phyloP scores from a whole-genome alignment of 2,113 vertebrate genomes.

The Catagonus wagneri region DNA sequence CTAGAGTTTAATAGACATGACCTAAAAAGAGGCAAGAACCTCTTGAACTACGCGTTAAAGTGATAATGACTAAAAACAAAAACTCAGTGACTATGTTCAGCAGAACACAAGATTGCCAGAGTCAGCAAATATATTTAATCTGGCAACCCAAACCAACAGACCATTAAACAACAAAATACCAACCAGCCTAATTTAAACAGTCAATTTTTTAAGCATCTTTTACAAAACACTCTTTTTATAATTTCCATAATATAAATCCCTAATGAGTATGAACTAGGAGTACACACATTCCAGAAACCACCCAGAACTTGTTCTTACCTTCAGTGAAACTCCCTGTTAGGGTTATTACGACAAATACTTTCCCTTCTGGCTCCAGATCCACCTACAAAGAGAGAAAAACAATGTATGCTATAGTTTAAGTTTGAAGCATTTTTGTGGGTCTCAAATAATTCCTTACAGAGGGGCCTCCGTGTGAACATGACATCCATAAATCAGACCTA shows the following conservation, averaged over 20 bases:
- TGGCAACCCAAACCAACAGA: not conserved
- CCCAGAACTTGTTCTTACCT: conserved; percentile 89
- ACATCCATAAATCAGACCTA: not conserved
- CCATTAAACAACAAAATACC: not conserved
- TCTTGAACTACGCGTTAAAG: not conserved
- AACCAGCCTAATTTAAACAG: not conserved
- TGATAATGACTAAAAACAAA: not conserved
- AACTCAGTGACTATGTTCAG: not conserved
- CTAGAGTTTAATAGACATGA: conserved; percentile 37
- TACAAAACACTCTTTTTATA: not conserved
- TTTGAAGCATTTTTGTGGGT: not conserved
- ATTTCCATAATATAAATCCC: conserved; percentile 33
- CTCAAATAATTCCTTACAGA: conserved; percentile 43
- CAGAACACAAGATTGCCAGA: not conserved
- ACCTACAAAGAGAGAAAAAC: conserved; percentile 88
- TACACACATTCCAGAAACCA: conserved; percentile 39
- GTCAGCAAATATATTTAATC: not conserved
- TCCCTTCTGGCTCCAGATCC: conserved; percentile 98
- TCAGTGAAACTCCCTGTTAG: conserved; percentile 95
- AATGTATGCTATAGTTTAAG: conserved; percentile 3
- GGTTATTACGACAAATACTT: conserved; percentile 93
- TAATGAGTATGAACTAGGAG: not conserved
- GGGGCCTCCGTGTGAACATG: not conserved
- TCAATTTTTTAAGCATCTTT: conserved; percentile 4
- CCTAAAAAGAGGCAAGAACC: not conserved